Evolutionary conservation across 2,888 invertebrate genomes (phyloP).

Genomic region (Caenorhabditis auriculariae): DNA sequence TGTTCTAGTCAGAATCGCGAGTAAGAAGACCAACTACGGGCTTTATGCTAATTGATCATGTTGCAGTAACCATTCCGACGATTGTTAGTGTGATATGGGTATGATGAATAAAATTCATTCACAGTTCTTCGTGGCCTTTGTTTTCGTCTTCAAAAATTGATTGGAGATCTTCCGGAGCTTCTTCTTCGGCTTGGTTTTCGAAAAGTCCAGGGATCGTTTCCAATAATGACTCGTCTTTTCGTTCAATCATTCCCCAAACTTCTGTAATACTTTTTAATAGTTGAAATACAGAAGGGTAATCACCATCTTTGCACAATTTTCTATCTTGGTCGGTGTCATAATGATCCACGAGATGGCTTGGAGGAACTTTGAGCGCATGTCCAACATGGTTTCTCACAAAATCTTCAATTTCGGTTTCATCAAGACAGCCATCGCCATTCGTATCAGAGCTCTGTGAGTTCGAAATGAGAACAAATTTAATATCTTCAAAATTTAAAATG

Average conservation of each 20-base stretch:
- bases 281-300: not conserved
- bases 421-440: conserved; percentile 8
- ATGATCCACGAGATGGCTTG: conserved; percentile 10
- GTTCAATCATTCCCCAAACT: conserved; percentile 20
- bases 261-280: conserved; percentile 10
- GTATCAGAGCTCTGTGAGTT: not conserved
- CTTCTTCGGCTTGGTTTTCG: too few relatives aligned
- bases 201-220: conserved; percentile 13
- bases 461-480: conserved; percentile 7
- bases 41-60: too few relatives aligned
- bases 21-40: too few relatives aligned
- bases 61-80: too few relatives aligned
- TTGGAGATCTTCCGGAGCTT: too few relatives aligned
- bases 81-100: too few relatives aligned
- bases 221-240: conserved; percentile 12
- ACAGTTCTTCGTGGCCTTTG: too few relatives aligned
- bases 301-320: conserved; percentile 22
- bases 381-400: conserved; percentile 24
- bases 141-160: too few relatives aligned
- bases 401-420: conserved; percentile 11
- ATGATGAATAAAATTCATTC: too few relatives aligned
- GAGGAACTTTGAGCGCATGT: conserved; percentile 1
- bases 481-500: conserved; percentile 5
- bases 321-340: conserved; percentile 16
- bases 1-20: too few relatives aligned